Conservation (phyloP, 2,113 vertebrate genomes). For the Neotragus pygmaeus region DNA sequence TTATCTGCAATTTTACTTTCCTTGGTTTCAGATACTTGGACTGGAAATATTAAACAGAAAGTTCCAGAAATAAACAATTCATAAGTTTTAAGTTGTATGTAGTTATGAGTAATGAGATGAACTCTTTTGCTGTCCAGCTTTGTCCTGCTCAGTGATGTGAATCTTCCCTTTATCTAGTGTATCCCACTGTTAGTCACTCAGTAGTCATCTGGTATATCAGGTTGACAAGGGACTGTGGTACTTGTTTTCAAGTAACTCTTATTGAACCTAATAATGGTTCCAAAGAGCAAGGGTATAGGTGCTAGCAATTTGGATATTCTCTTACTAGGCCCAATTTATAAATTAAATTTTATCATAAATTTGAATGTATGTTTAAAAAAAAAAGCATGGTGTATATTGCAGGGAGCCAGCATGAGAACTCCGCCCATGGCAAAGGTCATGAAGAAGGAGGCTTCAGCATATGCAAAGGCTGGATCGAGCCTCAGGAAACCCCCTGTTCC, state of each 20-base stretch:
- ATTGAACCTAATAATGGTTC: neutral
- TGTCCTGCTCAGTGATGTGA: neutral
- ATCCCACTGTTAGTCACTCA: neutral
- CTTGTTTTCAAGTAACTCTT: neutral
- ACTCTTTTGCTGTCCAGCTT: neutral
- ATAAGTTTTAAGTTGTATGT: neutral
- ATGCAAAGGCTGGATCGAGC: too few relatives aligned
- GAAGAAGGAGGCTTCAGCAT: too few relatives aligned
- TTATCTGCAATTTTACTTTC: neutral
- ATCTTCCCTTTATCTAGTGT: neutral
- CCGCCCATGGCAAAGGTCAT: too few relatives aligned
- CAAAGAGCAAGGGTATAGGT: neutral
- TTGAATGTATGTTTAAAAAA: too few relatives aligned
- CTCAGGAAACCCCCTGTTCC: too few relatives aligned
- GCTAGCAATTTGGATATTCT: neutral
- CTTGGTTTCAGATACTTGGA: neutral
- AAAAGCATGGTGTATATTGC: too few relatives aligned
- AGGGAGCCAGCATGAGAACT: too few relatives aligned
- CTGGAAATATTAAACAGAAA: neutral
- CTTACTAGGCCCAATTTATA: too few relatives aligned
- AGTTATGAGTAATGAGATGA: neutral
- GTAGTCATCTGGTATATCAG: neutral
- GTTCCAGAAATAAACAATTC: neutral
- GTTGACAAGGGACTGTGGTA: neutral
- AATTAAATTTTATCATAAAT: too few relatives aligned